Evolutionary conservation across 2,888 invertebrate genomes (phyloP).

Genomic region (Conomelus anceps): DNA sequence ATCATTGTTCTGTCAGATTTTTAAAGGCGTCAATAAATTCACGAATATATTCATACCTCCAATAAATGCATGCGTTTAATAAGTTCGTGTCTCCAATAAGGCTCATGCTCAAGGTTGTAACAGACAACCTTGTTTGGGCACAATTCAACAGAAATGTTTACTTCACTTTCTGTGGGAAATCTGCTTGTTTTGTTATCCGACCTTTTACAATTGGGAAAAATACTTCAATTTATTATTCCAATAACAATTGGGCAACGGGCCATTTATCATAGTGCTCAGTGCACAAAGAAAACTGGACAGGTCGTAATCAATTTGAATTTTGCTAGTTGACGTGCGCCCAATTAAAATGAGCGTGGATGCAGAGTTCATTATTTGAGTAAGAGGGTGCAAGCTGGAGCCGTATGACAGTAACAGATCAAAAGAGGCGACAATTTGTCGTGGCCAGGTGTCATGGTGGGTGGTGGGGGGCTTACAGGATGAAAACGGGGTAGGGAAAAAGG

Average conservation of each 20-base stretch:
- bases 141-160: too few species aligned
- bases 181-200: too few species aligned
- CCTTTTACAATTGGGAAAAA: background rate
- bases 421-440: conserved; percentile 27
- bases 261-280: background rate
- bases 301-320: background rate
- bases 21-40: too few species aligned
- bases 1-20: too few species aligned
- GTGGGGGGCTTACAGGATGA: background rate
- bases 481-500: background rate
- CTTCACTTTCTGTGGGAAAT: too few species aligned
- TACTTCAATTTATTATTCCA: background rate
- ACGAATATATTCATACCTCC: too few species aligned
- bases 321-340: background rate
- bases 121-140: too few species aligned
- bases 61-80: too few species aligned
- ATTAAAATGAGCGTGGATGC: background rate
- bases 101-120: too few species aligned
- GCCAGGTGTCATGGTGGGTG: conserved; percentile 4
- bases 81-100: too few species aligned
- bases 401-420: conserved; percentile 17
- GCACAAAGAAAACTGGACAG: background rate
- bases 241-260: background rate
- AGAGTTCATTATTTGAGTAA: background rate
- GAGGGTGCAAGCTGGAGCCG: background rate